Evolutionary conservation across 2,888 invertebrate species (phyloP), one percentile per base, ranked within the genome.

Genomic region (Laothoe populi): DNA sequence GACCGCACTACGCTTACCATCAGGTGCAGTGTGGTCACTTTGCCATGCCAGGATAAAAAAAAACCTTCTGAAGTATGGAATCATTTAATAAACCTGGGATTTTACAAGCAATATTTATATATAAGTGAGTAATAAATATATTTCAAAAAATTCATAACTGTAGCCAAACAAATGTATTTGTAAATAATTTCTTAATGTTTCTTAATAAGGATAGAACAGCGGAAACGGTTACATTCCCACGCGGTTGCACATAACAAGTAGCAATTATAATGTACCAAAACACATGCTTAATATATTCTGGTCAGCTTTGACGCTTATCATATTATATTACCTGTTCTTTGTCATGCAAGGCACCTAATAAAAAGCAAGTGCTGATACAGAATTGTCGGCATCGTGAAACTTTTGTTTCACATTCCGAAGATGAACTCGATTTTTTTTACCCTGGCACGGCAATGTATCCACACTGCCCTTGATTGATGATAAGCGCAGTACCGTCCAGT

Each of bases 231-330:
- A 67, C 65, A 70, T 74, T 74, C 74, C 73, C 74, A 73, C 70
- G 73, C 65, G 59, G 66, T 58, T 59, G 38, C 57, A 66, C 66
- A 66, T 65, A 66, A 62, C 66, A 65, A 64, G 68, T 64, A 63
- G 46, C 35, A 44, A 23, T 42, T 59, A 44, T 57, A 24, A n/a
- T 60, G 35, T 26, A 65, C 64, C 65, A 67, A 70, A 72, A 75
- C 72, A 74, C 73, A 69, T 67, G 64, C 69, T n/a, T 74, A 74
- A 70, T 66, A 65, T 68, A 81, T 79, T 80, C 81, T 64, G 68
- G 72, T 79, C 79, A 77, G 70, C 58, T 57, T 70, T 70, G 64
- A 69, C 70, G 70, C 62, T 61, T 66, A 71, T 76, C 68, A 70
- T 70, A 66, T 71, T 77, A 78, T 68, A 70, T 73, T 68, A 74